These are phyloP conservation scores for Paracentrotus lividus DNA, from an alignment of 53 echinoderm and acorn worm genomes.

Conservation along the genomic window DNA sequence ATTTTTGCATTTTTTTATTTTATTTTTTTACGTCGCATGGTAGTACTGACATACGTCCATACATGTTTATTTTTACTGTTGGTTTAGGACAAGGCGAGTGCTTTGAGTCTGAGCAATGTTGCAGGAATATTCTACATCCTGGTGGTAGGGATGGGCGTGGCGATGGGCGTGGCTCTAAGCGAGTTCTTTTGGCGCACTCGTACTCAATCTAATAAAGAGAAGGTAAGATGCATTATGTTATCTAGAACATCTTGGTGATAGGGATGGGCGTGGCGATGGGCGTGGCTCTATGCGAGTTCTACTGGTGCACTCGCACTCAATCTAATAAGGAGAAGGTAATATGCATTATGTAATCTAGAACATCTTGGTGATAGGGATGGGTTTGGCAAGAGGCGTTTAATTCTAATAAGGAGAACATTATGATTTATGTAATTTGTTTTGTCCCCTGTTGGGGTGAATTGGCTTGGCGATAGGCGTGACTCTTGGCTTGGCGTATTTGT, in stretches of 20 bases:
- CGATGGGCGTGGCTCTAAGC: slow-evolving; percentile 83
- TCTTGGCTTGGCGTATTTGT: no score
- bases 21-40: no score
- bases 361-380: no score
- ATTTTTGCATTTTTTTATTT: no score
- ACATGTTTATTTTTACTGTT: no score
- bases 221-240: slow-evolving; percentile 82
- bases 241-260: slow-evolving; percentile 90
- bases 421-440: no score
- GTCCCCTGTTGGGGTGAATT: no score
- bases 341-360: no score
- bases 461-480: no score
- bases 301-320: slow-evolving; percentile 85
- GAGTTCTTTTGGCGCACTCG: slow-evolving; percentile 96
- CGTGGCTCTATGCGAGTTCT: slow-evolving; percentile 89
- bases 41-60: no score
- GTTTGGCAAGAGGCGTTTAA: no score
- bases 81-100: slow-evolving; percentile 80
- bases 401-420: no score
- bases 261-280: slow-evolving; percentile 88
- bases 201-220: slow-evolving; percentile 84
- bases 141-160: slow-evolving; percentile 89
- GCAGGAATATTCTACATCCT: slow-evolving; percentile 99
- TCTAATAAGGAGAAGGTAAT: slow-evolving; percentile 88
- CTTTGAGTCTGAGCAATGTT: slow-evolving; percentile 94